Conservation (phyloP, 1,140 invertebrate species). For the Drosophila watanabei region DNA sequence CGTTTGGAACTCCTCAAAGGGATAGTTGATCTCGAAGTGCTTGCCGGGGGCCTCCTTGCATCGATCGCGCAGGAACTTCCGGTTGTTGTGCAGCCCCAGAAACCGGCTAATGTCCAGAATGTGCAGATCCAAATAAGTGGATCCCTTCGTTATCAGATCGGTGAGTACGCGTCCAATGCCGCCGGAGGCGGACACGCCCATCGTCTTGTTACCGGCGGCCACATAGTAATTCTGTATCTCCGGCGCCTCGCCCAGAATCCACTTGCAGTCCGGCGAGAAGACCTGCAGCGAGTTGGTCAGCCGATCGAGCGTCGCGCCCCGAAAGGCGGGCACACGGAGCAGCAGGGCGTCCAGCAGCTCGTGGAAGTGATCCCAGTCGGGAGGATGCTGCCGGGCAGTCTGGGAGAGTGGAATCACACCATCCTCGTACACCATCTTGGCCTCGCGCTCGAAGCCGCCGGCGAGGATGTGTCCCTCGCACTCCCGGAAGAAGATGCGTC, state of each 20-base stretch:
- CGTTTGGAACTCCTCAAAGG: constrained; percentile 93
- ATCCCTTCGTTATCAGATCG: constrained; percentile 95
- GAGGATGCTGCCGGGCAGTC: constrained; percentile 88
- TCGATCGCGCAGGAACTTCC: constrained; percentile 96
- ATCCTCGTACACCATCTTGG: constrained; percentile 96
- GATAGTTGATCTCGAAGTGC: constrained; percentile 94
- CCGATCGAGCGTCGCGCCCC: constrained; percentile 90
- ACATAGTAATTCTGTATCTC: constrained; percentile 98
- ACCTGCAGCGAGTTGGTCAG: constrained; percentile 96
- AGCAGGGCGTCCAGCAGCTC: constrained; percentile 94
- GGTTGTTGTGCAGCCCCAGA: constrained; percentile 97
- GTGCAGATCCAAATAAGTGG: constrained; percentile 94
- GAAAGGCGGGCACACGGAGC: constrained; percentile 92
- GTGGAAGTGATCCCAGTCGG: constrained; percentile 99
- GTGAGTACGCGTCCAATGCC: constrained; percentile 96
- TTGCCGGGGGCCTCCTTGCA: constrained; percentile 97
- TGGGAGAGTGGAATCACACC: constrained; percentile 88
- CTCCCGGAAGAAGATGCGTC: constrained; percentile 94
- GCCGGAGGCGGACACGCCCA: constrained; percentile 96
- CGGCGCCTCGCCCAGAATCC: constrained; percentile 96
- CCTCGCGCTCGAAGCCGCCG: constrained; percentile 94
- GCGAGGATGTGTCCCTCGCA: constrained; percentile 92
- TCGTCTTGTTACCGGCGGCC: constrained; percentile 97
- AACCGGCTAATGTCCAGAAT: constrained; percentile 97
- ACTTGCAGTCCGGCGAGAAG: constrained; percentile 97